Conservation (phyloP, 1,140 invertebrate species). For the Sminthurides bifidus region DNA sequence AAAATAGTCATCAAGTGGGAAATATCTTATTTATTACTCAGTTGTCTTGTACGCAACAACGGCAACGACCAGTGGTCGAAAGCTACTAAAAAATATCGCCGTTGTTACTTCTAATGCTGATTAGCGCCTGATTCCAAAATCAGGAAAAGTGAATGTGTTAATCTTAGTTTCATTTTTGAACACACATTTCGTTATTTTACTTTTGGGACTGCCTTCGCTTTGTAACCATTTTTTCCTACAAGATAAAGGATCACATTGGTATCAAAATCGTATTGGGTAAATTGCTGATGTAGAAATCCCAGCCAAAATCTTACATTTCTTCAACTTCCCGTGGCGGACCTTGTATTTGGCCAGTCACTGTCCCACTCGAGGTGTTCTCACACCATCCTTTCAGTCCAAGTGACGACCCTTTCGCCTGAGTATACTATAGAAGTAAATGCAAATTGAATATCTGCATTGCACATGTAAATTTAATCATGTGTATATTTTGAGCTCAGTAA, state of each 20-base stretch:
- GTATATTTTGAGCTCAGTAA: too few relatives aligned
- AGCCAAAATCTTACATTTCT: conserved; percentile 54
- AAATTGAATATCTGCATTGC: neutral
- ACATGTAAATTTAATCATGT: too few relatives aligned
- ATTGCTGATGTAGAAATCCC: too few relatives aligned
- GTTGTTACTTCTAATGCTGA: too few relatives aligned
- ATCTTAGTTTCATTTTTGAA: conserved; percentile 45
- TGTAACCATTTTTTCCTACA: conserved; percentile 54
- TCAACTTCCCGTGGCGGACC: conserved; percentile 49
- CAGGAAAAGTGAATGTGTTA: conserved; percentile 19
- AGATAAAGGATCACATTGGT: neutral
- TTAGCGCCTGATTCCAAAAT: too few relatives aligned
- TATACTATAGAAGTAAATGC: conserved; percentile 42
- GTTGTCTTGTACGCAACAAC: too few relatives aligned
- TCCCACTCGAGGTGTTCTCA: conserved; percentile 55
- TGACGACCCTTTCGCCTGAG: conserved; percentile 51
- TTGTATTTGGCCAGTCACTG: conserved; percentile 57
- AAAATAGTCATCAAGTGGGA: too few relatives aligned
- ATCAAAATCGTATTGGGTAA: neutral
- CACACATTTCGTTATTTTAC: conserved; percentile 50
- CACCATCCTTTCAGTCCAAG: conserved; percentile 62
- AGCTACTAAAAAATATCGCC: too few relatives aligned
- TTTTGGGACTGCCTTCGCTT: conserved; percentile 52
- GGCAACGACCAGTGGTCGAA: too few relatives aligned
- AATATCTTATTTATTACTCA: too few relatives aligned